Evolutionary conservation across 2,888 invertebrate species (phyloP), one percentile per base, ranked within the genome.

Genomic region (Ariolimax columbianus): DNA sequence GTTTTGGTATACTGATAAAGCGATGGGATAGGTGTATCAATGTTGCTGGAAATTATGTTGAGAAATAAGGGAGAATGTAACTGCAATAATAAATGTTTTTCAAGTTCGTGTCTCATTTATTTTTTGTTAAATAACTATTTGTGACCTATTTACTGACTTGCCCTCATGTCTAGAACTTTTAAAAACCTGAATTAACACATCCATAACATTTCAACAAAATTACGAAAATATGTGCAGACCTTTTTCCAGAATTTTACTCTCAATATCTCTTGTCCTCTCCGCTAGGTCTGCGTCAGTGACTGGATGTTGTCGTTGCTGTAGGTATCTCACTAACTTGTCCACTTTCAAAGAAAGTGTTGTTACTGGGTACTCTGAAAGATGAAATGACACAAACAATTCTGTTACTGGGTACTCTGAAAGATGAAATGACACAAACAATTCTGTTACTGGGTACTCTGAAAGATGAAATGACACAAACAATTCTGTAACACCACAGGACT

Each of bases 251-350:
- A 88, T 51, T 47, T 83, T 83, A 1, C 83, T 68, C 55, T 86
- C 79, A 3, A 87, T 33, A 40, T 86, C 73, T 19, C 43, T 77
- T 43, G 84, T 79, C 47, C 72, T 55, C 38, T 75, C 72, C 30
- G 73, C 66, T 33, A 88, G 70, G 0, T 83, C 84, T 36, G 38
- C 33, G 4, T 87, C 70, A 14, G 84, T 72, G 14, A 79, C n/a
- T 7, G 89, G 89, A 47, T 86, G 82, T 7, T 88, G 87, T 72
- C 89, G 66, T 11, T 79, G 82, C 73, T 86, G 84, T 33, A 89
- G 84, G n/a, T 86, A 88, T 6, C 79, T 59, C 38, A 80, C 77
- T 38, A 89, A 77, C 59, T 87, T 86, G 38, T 87, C 84, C 19
- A 87, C 84, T 43, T 85, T 79, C 17, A 86, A 40, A 23, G 73